Percentiles rank a stretch among this genome's conserved stretches.
phyloP scores from a whole-genome alignment of 30 jellyfish, hydroid and myxozoan genomes.

The Phacellophora camtschatica region DNA sequence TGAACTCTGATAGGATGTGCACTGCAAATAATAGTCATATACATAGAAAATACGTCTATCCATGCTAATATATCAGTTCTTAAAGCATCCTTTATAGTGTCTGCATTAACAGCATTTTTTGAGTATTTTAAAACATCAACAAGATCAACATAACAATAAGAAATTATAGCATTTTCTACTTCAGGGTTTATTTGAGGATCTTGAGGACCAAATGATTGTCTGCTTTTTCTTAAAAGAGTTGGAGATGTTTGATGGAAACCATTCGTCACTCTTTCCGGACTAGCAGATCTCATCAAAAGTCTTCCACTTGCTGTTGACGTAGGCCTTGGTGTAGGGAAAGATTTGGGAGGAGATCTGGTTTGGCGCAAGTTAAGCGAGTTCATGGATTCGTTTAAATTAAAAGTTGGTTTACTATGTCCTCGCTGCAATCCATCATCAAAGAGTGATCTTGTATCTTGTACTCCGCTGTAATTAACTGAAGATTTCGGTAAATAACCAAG shows the following conservation, averaged over 20 bases:
- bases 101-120: slow-evolving; percentile 48
- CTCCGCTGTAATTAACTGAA: slow-evolving; percentile 43
- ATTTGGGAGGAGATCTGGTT: slow-evolving; percentile 19
- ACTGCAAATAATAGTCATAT: slow-evolving; percentile 66
- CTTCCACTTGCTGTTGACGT: no score
- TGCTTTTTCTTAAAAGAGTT: slow-evolving; percentile 45
- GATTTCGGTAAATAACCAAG: slow-evolving; percentile 51
- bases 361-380: slow-evolving; percentile 23
- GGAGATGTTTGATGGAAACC: slow-evolving; percentile 73
- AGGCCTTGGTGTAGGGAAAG: slow-evolving; percentile 18
- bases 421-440: slow-evolving; percentile 12
- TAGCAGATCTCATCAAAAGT: not conserved
- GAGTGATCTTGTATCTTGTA: slow-evolving; percentile 41
- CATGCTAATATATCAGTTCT: slow-evolving; percentile 76
- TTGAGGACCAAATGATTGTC: slow-evolving; percentile 73
- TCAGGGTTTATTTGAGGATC: slow-evolving; percentile 82
- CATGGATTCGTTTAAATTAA: slow-evolving; percentile 43
- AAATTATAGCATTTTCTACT: slow-evolving; percentile 62
- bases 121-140: slow-evolving; percentile 57
- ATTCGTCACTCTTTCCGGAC: slow-evolving; percentile 22
- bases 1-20: slow-evolving; percentile 82
- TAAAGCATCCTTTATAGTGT: slow-evolving; percentile 48
- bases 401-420: slow-evolving; percentile 38
- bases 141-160: slow-evolving; percentile 72
- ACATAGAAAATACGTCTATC: slow-evolving; percentile 82